Evolutionary conservation across 2,888 invertebrate genomes (phyloP), one percentile per base, ranked within the genome.

Genomic region (Sminthurides aquaticus): DNA sequence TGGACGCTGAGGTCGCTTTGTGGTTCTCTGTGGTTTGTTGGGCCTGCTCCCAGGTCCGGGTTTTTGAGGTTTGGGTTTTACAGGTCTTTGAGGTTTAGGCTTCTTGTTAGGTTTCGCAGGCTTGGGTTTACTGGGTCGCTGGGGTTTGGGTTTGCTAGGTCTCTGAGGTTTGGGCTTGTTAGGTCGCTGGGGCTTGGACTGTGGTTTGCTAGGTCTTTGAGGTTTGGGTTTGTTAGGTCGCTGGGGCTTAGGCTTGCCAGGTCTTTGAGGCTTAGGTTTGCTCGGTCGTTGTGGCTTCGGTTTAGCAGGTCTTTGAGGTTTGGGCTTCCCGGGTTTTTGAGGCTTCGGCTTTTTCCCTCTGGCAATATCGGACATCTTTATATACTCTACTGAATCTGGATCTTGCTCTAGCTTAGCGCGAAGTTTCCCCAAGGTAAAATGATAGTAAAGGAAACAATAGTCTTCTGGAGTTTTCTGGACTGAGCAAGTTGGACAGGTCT

Each of bases 131-230:
- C 18, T 3, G 3, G 26, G 57, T 26, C 18, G 18, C 18, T 57
- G 57, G 3, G 57, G 28, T n/a, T 27, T 34, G 15, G 43, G 43
- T 15, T 34, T 34, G 43, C 43, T 25, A 3, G 57, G 57, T 25
- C 28, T 57, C 28, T 57, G 57, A 20, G 57, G 57, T 57, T n/a
- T 57, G 3, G 22, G 55, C 25, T 55, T 20, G 3, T 25, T 25
- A 18, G 55, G 43, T 34, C 43, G 43, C 5, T 15, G 5, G 43
- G 43, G 43, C 43, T 34, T 34, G 5, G 43, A 34, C 28, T 26
- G 27, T 27, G 3, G 18, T 22, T 11, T 49, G 49, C 2, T 22
- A 5, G 49, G 49, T 5, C 49, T n/a, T 15, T 49, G 49, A 3
- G 55, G 55, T 25, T 22, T 3, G 3, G 55, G 55, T 25, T 55